A percentile compares a stretch with the other conserved stretches of the same genome.
Conservation (phyloP, 2,113 vertebrate genomes). For the Lethenteron camtschaticum region DNA sequence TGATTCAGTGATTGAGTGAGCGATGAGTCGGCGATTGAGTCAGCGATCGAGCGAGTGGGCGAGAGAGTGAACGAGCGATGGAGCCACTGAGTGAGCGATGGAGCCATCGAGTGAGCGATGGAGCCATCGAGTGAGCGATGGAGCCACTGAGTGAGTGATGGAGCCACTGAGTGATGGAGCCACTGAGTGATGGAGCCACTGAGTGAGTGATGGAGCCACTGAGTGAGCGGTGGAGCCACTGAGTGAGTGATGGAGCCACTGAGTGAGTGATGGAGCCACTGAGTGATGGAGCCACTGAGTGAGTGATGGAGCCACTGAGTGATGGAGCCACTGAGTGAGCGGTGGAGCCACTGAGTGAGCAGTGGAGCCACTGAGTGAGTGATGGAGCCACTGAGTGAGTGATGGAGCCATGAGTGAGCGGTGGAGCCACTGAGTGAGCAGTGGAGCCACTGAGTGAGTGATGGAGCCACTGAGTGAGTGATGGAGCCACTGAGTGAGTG, state of each 20-base stretch:
- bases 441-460: too few relatives aligned
- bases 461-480: not conserved
- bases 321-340: too few relatives aligned
- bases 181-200: not conserved
- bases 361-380: not conserved
- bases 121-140: too few relatives aligned
- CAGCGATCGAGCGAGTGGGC: too few relatives aligned
- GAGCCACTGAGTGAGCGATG: too few relatives aligned
- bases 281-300: not conserved
- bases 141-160: too few relatives aligned
- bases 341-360: not conserved
- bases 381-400: not conserved
- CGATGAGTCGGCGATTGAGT: too few relatives aligned
- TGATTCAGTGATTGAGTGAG: too few relatives aligned
- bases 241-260: too few relatives aligned
- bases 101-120: too few relatives aligned
- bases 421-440: not conserved
- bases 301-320: not conserved
- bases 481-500: not conserved
- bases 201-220: not conserved
- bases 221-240: not conserved
- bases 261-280: not conserved
- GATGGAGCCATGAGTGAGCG: not conserved
- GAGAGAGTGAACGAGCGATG: too few relatives aligned
- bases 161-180: too few relatives aligned